Base-by-base conservation (phyloP, 2,113 vertebrate genomes). In the Saimiri boliviensis region DNA sequence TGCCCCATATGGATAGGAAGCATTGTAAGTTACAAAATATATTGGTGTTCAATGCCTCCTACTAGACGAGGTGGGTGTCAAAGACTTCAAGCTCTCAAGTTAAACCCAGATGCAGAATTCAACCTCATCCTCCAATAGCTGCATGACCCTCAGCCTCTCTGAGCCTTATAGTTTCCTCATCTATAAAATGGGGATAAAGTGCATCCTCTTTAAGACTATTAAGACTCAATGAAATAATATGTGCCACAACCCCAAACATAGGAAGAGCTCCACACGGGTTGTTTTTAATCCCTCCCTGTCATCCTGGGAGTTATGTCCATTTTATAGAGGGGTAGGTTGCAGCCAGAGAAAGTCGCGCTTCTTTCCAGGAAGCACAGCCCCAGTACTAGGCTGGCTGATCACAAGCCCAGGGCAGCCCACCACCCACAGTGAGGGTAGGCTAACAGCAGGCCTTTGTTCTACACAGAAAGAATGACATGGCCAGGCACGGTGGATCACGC, bases 21-120 rank as follows among this genome's bases (percentile, higher is more conserved):
- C 21, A 37, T 0, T 2, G 8, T 23, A 21, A 27, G 35, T 30
- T 49, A 32, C 37, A 20, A 68, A 60, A 25, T 0, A 30, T 0
- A 2, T 7, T 27, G 8, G 6, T 20, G 4, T 11, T 23, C 17
- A 3, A 0, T 58, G 74, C 23, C 45, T 77, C 1, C 3, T 19
- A 6, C 23, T 21, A 12, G 17, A n/a, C 23, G 7, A n/a, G 2
- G 5, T 23, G 3, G 14, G 3, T n/a, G 13, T 71, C 37, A 20
- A 56, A 73, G 56, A 8, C 68, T 7, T 25, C 3, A 12, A 71
- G 32, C 11, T 74, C 25, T 47, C 32, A 20, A 35, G 35, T 42
- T 23, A 80, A 40, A 90, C 47, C 80, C 40, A 10, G n/a, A n/a
- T 2, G 17, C 63, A 54, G 49, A 86, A 7, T 13, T 37, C 35